These are phyloP conservation scores for Pelodiscus sinensis DNA, from an alignment of 2,113 vertebrate species.

Conservation along the genomic window DNA sequence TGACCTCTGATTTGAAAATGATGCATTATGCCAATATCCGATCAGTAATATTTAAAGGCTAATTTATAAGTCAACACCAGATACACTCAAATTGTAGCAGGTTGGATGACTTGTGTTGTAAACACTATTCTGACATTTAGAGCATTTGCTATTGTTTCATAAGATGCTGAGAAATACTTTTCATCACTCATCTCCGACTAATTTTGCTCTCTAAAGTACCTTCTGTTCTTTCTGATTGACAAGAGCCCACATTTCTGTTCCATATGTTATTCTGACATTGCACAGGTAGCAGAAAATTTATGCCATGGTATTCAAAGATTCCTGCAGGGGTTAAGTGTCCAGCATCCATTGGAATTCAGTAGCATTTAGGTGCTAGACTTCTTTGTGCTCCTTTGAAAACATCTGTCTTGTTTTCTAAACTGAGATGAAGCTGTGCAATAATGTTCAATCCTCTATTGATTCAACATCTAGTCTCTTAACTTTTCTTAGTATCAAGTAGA, in stretches of 20 bases:
- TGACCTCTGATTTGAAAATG: neutral
- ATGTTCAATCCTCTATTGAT: neutral
- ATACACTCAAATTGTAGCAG: neutral
- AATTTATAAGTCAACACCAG: neutral
- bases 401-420: neutral
- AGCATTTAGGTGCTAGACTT: neutral
- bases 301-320: neutral
- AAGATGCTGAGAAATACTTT: neutral
- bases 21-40: neutral
- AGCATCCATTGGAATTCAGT: neutral
- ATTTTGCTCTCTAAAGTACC: neutral
- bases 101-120: no score
- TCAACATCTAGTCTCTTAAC: neutral
- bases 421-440: neutral
- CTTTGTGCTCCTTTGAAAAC: slow-evolving; percentile 3
- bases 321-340: neutral
- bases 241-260: neutral
- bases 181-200: neutral
- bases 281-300: neutral
- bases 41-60: neutral
- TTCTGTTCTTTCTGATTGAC: neutral
- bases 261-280: neutral
- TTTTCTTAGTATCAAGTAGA: slow-evolving; percentile 4
- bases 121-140: neutral
- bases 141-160: neutral